Percentiles rank a stretch among this genome's conserved stretches.
phyloP scores from a whole-genome alignment of 2,888 invertebrate genomes.

The Sphinx pinastri region DNA sequence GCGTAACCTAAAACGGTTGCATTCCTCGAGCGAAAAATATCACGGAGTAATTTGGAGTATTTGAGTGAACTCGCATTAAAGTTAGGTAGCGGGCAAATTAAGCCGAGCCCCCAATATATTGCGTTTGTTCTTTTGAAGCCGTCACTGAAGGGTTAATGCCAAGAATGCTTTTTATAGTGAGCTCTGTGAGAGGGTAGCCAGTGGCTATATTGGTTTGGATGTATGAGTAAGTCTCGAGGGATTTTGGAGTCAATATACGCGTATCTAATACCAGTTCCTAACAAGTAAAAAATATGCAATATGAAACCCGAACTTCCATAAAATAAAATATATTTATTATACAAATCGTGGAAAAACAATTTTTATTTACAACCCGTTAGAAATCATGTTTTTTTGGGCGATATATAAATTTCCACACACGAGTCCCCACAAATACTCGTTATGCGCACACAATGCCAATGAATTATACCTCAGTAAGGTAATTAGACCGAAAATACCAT shows the following conservation, averaged over 20 bases:
- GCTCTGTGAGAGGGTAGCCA: constrained; percentile 63
- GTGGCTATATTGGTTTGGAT: background rate
- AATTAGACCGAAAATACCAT: constrained; percentile 84
- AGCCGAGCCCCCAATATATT: constrained; percentile 81
- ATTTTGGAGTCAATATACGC: constrained; percentile 11
- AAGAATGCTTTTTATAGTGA: constrained; percentile 83
- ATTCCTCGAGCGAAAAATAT: constrained; percentile 83
- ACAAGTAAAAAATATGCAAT: background rate
- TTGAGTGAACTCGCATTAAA: constrained; percentile 76
- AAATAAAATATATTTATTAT: constrained; percentile 1
- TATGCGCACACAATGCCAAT: constrained; percentile 65
- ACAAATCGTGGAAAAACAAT: background rate
- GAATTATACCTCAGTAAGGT: constrained; percentile 82
- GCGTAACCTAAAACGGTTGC: constrained; percentile 76
- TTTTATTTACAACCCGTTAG: constrained; percentile 7
- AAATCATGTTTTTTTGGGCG: constrained; percentile 18
- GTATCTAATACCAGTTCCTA: background rate
- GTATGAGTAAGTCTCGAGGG: background rate
- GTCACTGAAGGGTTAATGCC: constrained; percentile 81
- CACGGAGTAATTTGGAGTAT: constrained; percentile 81
- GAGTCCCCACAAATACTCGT: constrained; percentile 68
- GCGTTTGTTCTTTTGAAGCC: constrained; percentile 84
- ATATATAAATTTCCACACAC: constrained; percentile 52
- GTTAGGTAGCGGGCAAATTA: constrained; percentile 79
- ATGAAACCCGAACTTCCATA: background rate